Conservation (phyloP, 2,113 vertebrate genomes). For the Lampris megalopsis region DNA sequence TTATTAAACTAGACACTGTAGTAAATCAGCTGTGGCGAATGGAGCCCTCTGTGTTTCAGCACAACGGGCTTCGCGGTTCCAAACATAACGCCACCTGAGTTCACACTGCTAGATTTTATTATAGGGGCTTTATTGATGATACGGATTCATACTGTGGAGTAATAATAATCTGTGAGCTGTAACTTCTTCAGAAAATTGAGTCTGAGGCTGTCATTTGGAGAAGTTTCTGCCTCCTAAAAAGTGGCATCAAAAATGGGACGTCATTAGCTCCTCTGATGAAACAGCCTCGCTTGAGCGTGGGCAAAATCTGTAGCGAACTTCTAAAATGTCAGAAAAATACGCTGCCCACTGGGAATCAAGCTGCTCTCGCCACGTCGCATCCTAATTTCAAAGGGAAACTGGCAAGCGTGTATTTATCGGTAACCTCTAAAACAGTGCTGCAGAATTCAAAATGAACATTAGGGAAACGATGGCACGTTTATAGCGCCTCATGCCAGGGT, state of each 20-base stretch:
- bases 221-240: neutral
- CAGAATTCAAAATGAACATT: neutral
- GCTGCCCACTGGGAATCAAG: conserved; percentile 17
- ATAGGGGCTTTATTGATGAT: neutral
- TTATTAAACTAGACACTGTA: conserved; percentile 52
- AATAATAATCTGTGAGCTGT: conserved; percentile 14
- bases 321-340: conserved; percentile 11
- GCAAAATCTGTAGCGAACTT: conserved; percentile 20
- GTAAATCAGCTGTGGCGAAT: conserved; percentile 75
- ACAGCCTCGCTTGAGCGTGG: neutral
- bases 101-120: conserved; percentile 6
- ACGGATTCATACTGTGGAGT: conserved; percentile 4
- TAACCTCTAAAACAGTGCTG: neutral
- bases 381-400: conserved; percentile 2
- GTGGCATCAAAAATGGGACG: neutral
- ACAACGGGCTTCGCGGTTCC: conserved; percentile 44
- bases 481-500: neutral
- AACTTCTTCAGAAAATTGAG: conserved; percentile 26
- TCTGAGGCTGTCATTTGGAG: neutral
- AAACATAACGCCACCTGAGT: conserved; percentile 47
- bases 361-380: neutral
- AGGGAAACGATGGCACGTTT: neutral
- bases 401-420: neutral
- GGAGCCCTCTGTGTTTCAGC: conserved; percentile 51
- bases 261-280: neutral